phyloP scores from a whole-genome alignment of 53 echinoderm and acorn worm species.

The Arbacia lixula region DNA sequence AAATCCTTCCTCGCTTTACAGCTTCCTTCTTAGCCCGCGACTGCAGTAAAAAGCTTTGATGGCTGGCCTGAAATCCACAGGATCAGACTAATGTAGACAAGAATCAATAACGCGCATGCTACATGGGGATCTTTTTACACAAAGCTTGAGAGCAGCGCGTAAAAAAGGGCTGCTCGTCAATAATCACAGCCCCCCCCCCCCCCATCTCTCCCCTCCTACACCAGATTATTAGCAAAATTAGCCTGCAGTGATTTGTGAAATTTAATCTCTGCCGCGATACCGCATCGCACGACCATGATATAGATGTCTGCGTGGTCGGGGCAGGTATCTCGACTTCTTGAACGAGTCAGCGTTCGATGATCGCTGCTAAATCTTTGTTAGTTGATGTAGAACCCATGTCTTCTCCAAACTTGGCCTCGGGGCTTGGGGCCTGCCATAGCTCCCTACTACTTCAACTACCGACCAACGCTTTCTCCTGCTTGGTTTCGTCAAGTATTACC shows the following conservation, averaged over 20 bases:
- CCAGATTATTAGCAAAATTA: constrained; percentile 44
- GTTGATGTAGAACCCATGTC: constrained; percentile 53
- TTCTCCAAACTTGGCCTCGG: constrained; percentile 45
- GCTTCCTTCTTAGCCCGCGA: constrained; percentile 7
- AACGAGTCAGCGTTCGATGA: constrained; percentile 28
- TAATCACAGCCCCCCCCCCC: too few relatives aligned
- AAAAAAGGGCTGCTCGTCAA: too few relatives aligned
- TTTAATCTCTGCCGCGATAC: constrained; percentile 40
- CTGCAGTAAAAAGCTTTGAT: constrained; percentile 20
- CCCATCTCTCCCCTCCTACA: constrained; percentile 7
- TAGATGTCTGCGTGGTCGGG: constrained; percentile 19
- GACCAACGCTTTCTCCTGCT: too few relatives aligned
- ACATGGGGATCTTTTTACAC: constrained; percentile 36
- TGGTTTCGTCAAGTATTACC: too few relatives aligned
- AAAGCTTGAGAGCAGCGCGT: constrained; percentile 35
- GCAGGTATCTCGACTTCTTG: constrained; percentile 35
- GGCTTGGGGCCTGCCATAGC: too few relatives aligned
- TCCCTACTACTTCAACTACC: too few relatives aligned
- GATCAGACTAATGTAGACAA: constrained; percentile 39
- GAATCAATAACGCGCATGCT: constrained; percentile 30
- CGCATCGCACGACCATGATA: constrained; percentile 10
- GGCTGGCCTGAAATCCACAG: constrained; percentile 27
- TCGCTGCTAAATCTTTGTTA: constrained; percentile 46
- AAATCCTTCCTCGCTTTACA: constrained; percentile 7
- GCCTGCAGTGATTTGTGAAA: constrained; percentile 50